Evolutionary conservation across 2,113 vertebrate species (phyloP).

Genomic region (Platichthys flesus): DNA sequence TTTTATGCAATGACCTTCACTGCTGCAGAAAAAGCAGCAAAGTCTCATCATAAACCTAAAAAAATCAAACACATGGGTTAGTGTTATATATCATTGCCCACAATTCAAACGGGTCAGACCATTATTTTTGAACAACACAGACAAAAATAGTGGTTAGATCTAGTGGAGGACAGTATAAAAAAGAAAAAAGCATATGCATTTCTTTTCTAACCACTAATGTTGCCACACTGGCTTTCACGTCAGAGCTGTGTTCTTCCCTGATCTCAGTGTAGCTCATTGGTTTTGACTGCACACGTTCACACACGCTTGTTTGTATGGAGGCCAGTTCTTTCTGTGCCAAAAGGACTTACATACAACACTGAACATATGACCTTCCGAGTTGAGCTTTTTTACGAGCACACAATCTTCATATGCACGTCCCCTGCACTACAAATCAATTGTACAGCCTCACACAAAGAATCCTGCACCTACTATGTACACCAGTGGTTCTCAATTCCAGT

Average conservation of each 20-base stretch:
- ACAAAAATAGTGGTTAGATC: slow-evolving; percentile 45
- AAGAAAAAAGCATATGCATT: slow-evolving; percentile 58
- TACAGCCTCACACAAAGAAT: slow-evolving; percentile 65
- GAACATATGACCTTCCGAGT: slow-evolving; percentile 37
- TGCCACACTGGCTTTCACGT: slow-evolving; percentile 62
- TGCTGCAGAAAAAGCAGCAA: slow-evolving; percentile 55
- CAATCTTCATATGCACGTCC: slow-evolving; percentile 53
- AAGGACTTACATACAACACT: slow-evolving; percentile 47
- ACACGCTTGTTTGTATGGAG: slow-evolving; percentile 39
- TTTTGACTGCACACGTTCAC: slow-evolving; percentile 45
- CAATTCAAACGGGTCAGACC: slow-evolving; percentile 30
- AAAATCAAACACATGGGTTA: slow-evolving; percentile 40
- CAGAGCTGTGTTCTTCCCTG: slow-evolving; percentile 69
- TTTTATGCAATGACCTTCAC: slow-evolving; percentile 39
- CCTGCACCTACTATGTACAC: slow-evolving; percentile 42
- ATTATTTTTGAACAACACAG: slow-evolving; percentile 41
- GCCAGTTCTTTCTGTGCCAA: slow-evolving; percentile 47
- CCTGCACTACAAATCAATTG: slow-evolving; percentile 54
- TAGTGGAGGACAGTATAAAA: slow-evolving; percentile 35
- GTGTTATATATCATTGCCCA: slow-evolving; percentile 42
- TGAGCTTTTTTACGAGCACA: slow-evolving; percentile 39
- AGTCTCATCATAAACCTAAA: slow-evolving; percentile 29
- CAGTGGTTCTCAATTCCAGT: slow-evolving; percentile 49
- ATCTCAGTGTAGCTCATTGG: slow-evolving; percentile 65
- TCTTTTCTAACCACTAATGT: slow-evolving; percentile 37